These are phyloP conservation scores for Antitype chi DNA, from an alignment of 2,888 invertebrate species.

Conservation along the genomic window DNA sequence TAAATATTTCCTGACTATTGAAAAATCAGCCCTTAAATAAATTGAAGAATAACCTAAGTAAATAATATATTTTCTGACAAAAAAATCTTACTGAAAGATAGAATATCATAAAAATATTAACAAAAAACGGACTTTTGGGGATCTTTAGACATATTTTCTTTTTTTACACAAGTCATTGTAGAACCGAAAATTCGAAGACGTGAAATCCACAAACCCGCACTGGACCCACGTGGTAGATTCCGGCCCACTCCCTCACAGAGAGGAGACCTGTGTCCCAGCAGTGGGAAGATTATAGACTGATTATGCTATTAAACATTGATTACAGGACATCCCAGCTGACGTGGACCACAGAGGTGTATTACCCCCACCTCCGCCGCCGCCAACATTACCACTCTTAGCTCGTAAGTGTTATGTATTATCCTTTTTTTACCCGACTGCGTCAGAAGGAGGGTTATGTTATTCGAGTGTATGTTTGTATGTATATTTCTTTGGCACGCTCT, in stretches of 20 bases:
- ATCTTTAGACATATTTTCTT: background rate
- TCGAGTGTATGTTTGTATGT: too few relatives aligned
- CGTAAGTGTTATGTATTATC: constrained; percentile 74
- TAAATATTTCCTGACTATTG: too few relatives aligned
- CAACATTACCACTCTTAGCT: constrained; percentile 82
- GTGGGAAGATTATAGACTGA: too few relatives aligned
- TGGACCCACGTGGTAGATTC: too few relatives aligned
- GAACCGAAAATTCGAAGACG: too few relatives aligned
- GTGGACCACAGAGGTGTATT: constrained; percentile 84
- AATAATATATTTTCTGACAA: background rate
- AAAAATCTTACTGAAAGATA: background rate
- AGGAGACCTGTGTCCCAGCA: too few relatives aligned
- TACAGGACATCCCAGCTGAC: constrained; percentile 79
- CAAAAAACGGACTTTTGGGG: too few relatives aligned
- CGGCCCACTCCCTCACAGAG: too few relatives aligned
- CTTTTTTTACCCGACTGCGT: too few relatives aligned
- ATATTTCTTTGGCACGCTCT: too few relatives aligned
- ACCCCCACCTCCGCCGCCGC: constrained; percentile 91
- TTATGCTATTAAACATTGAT: background rate
- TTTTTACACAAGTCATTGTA: background rate
- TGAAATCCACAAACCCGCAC: too few relatives aligned
- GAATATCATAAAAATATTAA: background rate
- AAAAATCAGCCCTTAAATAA: background rate
- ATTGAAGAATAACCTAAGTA: background rate
- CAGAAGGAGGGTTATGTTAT: too few relatives aligned